Evolutionary conservation across 1,140 invertebrate genomes (phyloP), one percentile per base, ranked within the genome.

Genomic region (Macrobrachium nipponense): DNA sequence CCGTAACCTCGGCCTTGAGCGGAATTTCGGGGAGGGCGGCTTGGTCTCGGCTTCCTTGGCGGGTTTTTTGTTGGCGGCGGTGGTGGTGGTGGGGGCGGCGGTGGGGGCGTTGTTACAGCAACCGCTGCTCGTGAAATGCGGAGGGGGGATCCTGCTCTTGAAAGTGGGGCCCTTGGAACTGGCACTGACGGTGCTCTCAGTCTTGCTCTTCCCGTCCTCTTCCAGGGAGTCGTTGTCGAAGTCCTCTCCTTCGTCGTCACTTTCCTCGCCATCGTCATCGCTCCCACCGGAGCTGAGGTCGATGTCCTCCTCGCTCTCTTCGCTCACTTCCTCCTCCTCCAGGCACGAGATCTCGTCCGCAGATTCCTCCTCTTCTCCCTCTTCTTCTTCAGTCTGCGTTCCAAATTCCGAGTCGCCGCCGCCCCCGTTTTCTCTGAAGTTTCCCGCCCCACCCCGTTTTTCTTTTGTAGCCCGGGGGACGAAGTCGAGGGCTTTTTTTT

Each of bases 191-290:
- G 51, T 64, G 0, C 6, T 58, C 44, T 66, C 51, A 0, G 58
- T 59, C 2, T 62, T 72, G 60, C 44, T 80, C 27, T 62, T 72
- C 17, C 64, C 76, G 18, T 72, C 82, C 2, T 79, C 83, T 7
- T 80, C 83, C 5, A 86, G 27, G 20, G 83, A 86, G n/a, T 86
- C 83, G 43, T 86, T 80, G 51, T 86, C 83, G 43, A 86, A 86
- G 5, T 86, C 83, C 12, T 64, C 58, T 18, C 80, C 58, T 18
- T 86, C 83, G 59, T 86, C 77, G 59, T 86, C 83, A 75, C 83
- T 86, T 68, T 86, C 83, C 8, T 80, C 77, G 11, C 77, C 83
- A 20, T 62, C 77, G 14, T 86, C 27, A 36, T 36, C 83, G 62
- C 83, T 85, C 3, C 12, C 64, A 5, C 12, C 64, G 18, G 82